Percentiles rank a stretch among this genome's conserved stretches.
phyloP scores from a whole-genome alignment of 2,797 vertebrate species.

The Alosa sapidissima region DNA sequence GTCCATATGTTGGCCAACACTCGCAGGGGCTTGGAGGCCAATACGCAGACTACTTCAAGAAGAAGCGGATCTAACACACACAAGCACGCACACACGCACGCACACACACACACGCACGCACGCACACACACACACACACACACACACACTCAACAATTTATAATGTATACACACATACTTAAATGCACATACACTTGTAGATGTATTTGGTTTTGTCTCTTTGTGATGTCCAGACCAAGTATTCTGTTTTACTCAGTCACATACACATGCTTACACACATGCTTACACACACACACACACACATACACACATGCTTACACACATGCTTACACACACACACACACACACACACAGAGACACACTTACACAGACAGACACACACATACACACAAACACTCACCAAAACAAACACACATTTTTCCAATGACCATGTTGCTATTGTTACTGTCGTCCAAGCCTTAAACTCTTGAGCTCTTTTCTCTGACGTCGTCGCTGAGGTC shows the following conservation, averaged over 20 bases:
- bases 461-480: conserved; percentile 63
- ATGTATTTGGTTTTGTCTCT: conserved; percentile 39
- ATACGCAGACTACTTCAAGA: conserved; percentile 89
- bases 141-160: conserved; percentile 50
- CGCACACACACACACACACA: neutral
- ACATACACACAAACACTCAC: neutral
- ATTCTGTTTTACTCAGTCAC: neutral
- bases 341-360: neutral
- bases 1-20: conserved; percentile 79
- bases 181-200: conserved; percentile 1
- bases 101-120: conserved; percentile 47
- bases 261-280: neutral
- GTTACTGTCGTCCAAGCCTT: conserved; percentile 76
- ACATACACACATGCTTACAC: conserved; percentile 27
- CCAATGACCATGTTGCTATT: conserved; percentile 60
- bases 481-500: neutral
- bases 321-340: conserved; percentile 33
- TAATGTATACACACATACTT: conserved; percentile 16
- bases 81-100: conserved; percentile 29
- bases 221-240: conserved; percentile 30
- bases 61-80: conserved; percentile 84
- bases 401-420: conserved; percentile 18
- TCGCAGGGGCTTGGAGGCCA: conserved; percentile 79
- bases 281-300: neutral
- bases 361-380: conserved; percentile 25